phyloP scores from a whole-genome alignment of 2,888 invertebrate species.

The Anagyrus pseudococci region DNA sequence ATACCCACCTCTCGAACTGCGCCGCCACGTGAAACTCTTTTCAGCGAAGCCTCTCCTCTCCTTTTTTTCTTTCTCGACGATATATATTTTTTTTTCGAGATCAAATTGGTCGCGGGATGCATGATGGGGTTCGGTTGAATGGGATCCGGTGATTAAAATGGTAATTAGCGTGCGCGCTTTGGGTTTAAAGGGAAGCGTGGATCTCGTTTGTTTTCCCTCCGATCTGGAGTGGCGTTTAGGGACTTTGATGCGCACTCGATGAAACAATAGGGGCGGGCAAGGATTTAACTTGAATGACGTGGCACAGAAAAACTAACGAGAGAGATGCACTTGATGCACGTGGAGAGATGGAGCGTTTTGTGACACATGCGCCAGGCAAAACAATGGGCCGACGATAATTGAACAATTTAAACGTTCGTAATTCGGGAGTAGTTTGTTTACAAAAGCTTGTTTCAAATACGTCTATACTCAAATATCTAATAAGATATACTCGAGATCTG shows the following conservation, averaged over 20 bases:
- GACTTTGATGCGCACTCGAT: conserved; percentile 13
- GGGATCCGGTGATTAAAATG: conserved; percentile 9
- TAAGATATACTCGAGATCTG: too few species aligned
- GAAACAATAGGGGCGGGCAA: conserved; percentile 27
- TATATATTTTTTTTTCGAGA: neutral
- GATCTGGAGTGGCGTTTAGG: conserved; percentile 12
- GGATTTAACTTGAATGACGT: conserved; percentile 18
- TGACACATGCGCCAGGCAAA: neutral
- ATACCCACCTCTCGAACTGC: conserved; percentile 10
- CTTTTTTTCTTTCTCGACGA: neutral
- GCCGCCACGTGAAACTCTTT: neutral
- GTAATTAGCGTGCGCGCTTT: conserved; percentile 15
- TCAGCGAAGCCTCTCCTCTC: neutral
- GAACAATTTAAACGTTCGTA: neutral
- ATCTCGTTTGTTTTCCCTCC: conserved; percentile 15
- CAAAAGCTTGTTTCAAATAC: too few species aligned
- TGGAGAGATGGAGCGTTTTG: neutral
- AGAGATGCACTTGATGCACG: neutral
- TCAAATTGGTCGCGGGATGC: conserved; percentile 14
- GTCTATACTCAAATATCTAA: too few species aligned
- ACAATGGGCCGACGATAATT: neutral
- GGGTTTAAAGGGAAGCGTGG: neutral
- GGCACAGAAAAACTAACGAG: neutral
- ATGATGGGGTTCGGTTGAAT: conserved; percentile 1
- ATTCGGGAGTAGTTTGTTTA: neutral